phyloP scores from a whole-genome alignment of 23 tunicate species.

The Ciona savignyi region DNA sequence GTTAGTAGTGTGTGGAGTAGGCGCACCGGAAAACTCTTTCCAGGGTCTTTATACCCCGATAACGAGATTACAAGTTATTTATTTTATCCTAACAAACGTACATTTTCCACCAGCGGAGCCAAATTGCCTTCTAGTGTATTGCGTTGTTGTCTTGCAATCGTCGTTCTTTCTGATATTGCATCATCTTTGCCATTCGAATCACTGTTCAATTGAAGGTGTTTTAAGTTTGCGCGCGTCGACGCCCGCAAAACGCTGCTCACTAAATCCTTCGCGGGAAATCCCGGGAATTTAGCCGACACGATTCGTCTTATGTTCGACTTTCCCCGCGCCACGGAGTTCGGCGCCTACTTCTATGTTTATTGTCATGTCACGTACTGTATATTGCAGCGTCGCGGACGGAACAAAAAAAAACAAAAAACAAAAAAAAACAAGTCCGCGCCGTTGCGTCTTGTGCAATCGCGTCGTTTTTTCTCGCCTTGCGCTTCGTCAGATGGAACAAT shows the following conservation, averaged over 20 bases:
- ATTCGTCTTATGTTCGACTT: background rate
- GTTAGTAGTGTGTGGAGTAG: background rate
- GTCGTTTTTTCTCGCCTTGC: background rate
- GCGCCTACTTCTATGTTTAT: background rate
- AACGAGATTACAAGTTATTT: constrained; percentile 8
- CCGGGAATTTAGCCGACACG: no score
- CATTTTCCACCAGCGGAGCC: constrained; percentile 23
- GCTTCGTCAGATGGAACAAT: background rate
- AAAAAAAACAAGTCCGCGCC: background rate
- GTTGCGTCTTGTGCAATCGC: background rate
- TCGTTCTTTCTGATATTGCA: constrained; percentile 34
- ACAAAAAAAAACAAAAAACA: no score
- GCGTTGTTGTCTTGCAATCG: constrained; percentile 6
- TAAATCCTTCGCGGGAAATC: background rate
- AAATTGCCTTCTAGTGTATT: constrained; percentile 21
- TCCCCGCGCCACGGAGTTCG: background rate
- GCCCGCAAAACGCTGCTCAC: background rate
- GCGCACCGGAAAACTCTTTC: background rate
- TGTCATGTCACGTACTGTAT: background rate
- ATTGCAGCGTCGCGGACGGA: background rate
- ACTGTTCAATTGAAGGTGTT: constrained; percentile 8
- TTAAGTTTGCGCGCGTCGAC: background rate
- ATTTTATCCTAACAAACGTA: constrained; percentile 5
- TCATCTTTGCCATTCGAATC: constrained; percentile 3
- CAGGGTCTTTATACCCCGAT: constrained; percentile 7